Base-by-base conservation (phyloP, 2,888 invertebrate genomes). In the Machimus atricapillus region DNA sequence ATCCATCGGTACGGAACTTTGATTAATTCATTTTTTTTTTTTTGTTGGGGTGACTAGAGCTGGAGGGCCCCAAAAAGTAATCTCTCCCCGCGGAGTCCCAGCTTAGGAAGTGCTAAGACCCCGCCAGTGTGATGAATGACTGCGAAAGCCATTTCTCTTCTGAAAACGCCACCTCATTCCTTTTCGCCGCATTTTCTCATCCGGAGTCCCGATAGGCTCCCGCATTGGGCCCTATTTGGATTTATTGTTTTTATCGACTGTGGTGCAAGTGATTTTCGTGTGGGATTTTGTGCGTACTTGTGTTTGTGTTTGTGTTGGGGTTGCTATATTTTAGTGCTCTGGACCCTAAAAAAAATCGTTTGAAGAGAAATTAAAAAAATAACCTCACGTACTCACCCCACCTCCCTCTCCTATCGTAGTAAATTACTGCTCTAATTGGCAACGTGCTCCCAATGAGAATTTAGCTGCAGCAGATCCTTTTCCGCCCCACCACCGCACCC, bases 171-270 rank as follows among this genome's bases (percentile, higher is more conserved):
- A 79, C n/a, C 52, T 79, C 52, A 79, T 46, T n/a, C n/a, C 31
- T 2, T 14, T 12, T 52, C 79, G 66, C 66, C 66, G 23, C 66
- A 23, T 1, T 66, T 66, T 23, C 1, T 66, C 27, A 3, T 12
- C 27, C 23, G 66, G 66, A 27, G 66, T 66, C 23, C 12, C 66
- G 14, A 66, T 66, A 66, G 66, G 66, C 27, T 23, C 43, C 43
- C 66, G 66, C 66, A 27, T 66, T 23, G 9, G 66, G 12, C 46
- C 79, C 76, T 31, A 52, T n/a, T 79, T 79, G 43, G 27, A 56
- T 79, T 52, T 79, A 79, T 79, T 79, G 79, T 52, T 79, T 79
- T 79, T 16, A 79, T 79, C 46, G n/a, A 76, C 76, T 34, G 76
- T 76, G n/a, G 76, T 76, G n/a, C 8, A 76, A 31, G 76, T n/a